Conservation (phyloP, 2,113 vertebrate genomes). For the Halcyon senegalensis region DNA sequence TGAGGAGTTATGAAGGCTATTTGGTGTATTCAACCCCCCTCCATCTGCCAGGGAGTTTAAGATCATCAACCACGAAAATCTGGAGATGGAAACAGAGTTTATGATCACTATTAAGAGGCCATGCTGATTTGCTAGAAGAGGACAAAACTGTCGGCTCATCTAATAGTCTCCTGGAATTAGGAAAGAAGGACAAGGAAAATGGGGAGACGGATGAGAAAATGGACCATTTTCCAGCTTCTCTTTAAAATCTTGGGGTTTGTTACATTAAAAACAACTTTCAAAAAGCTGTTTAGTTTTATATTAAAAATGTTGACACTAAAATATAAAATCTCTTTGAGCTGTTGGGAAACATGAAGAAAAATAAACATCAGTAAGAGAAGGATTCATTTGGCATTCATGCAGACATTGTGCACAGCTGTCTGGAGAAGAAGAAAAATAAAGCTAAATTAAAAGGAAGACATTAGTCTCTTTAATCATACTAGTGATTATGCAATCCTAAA, state of each 20-base stretch:
- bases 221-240: background rate
- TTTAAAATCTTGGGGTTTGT: conserved; percentile 24
- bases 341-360: conserved; percentile 74
- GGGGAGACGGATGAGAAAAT: background rate
- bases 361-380: conserved; percentile 73
- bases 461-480: conserved; percentile 72
- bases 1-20: background rate
- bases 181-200: background rate
- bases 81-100: background rate
- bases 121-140: background rate
- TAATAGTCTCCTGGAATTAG: background rate
- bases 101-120: background rate
- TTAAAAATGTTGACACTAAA: conserved; percentile 19
- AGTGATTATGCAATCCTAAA: conserved; percentile 71
- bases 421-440: conserved; percentile 75
- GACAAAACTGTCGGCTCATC: background rate
- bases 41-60: background rate
- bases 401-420: conserved; percentile 83
- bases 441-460: conserved; percentile 69
- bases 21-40: background rate
- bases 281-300: conserved; percentile 41
- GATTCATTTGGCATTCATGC: conserved; percentile 56
- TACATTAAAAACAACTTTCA: background rate
- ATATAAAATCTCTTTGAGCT: background rate
- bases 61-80: background rate